Evolutionary conservation across 2,113 vertebrate species (phyloP), one percentile per base, ranked within the genome.

Genomic region (Rhineura floridana): DNA sequence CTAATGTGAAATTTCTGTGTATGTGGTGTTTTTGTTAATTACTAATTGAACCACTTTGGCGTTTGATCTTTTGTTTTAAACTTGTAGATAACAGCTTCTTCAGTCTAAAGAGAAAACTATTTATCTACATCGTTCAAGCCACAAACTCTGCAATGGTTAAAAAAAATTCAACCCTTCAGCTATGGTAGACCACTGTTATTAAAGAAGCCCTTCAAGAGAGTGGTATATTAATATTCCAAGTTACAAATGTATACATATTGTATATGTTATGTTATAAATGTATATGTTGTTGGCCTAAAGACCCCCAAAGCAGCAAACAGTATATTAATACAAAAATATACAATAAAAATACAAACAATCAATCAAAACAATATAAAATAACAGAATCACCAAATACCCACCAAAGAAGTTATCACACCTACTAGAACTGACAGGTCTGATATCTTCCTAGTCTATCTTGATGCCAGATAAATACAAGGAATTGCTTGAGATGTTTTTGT

Each of bases 11-110:
- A 63, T 9, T 84, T 91, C n/a, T 28, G 50, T 17, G 75, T 89
- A 36, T 83, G 80, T 87, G 86, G 83, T 62, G 39, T 50, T 92
- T 93, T 94, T 94, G 91, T 91, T 89, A 90, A 93, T n/a, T n/a
- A n/a, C n/a, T n/a, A n/a, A n/a, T n/a, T n/a, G n/a, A n/a, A n/a
- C n/a, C n/a, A n/a, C n/a, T n/a, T n/a, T n/a, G n/a, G n/a, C n/a
- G 48, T 86, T 70, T 89, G 2, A 2, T 86, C 39, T 87, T 92
- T 89, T 91, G 72, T 93, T 72, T 87, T 72, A 93, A 83, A 50
- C 76, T 77, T 92, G 78, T 86, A 33, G 84, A 2, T 79, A 48
- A 94, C 8, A 5, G 33, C 33, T 87, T 46, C 17, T 76, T 33
- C 46, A 52, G 11, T 44, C 25, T 84, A 13, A 86, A 39, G 69